A percentile compares a stretch with the other conserved stretches of the same genome.
Conservation (phyloP, 2,113 vertebrate genomes). For the Saguinus midas region DNA sequence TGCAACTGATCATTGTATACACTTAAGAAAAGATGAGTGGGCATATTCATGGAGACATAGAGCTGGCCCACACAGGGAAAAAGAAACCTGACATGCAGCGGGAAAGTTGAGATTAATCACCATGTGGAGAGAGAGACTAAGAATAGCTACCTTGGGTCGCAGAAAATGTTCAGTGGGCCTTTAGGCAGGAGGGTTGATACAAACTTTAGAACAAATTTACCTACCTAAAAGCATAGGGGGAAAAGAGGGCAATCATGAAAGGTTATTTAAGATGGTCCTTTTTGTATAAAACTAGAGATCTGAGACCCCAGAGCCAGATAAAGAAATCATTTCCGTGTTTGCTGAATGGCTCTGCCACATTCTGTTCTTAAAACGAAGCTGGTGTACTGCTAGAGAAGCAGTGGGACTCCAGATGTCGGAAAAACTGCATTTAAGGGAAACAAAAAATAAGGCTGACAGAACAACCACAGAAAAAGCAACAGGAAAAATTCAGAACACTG, state of each 20-base stretch:
- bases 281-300: not conserved
- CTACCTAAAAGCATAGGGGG: not conserved
- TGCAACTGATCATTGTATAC: not conserved
- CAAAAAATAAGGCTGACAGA: conserved; percentile 33
- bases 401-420: not conserved
- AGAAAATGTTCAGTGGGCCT: not conserved
- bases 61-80: not conserved
- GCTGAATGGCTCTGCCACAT: not conserved
- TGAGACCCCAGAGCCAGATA: not conserved
- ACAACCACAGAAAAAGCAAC: not conserved
- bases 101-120: not conserved
- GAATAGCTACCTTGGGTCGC: not conserved
- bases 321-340: conserved; percentile 40
- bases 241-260: not conserved
- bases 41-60: not conserved
- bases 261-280: conserved; percentile 14
- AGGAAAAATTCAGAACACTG: not conserved
- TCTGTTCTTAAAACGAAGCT: conserved; percentile 33
- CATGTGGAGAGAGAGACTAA: not conserved
- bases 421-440: conserved; percentile 6
- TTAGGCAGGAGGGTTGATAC: not conserved
- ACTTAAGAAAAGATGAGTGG: not conserved
- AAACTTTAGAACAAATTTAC: not conserved
- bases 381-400: not conserved
- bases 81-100: not conserved